Evolutionary conservation across 2,113 vertebrate genomes (phyloP).

Genomic region (Pterophyllum scalare): DNA sequence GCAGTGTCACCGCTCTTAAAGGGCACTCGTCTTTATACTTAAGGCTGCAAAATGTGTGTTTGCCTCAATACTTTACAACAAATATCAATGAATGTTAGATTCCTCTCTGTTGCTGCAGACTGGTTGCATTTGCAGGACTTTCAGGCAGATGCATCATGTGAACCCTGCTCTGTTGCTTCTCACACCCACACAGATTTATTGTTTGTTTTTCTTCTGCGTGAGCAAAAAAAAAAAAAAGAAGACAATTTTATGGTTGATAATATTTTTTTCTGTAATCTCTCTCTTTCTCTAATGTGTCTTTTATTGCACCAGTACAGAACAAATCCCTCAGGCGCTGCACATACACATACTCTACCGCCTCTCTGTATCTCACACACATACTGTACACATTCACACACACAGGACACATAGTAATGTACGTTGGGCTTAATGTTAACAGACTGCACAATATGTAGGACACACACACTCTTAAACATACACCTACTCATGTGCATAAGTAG

Average conservation of each 20-base stretch:
- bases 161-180: constrained; percentile 60
- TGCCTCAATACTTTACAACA: constrained; percentile 1
- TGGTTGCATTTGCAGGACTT: constrained; percentile 43
- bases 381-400: not conserved
- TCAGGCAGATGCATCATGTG: constrained; percentile 51
- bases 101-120: not conserved
- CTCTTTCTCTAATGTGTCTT: constrained; percentile 78
- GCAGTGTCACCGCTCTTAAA: constrained; percentile 4
- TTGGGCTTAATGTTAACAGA: constrained; percentile 48
- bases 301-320: constrained; percentile 77
- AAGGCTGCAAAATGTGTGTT: not conserved
- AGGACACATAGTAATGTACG: constrained; percentile 13
- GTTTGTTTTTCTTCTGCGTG: constrained; percentile 22
- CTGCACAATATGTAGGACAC: constrained; percentile 19
- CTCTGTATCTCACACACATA: not conserved
- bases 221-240: constrained; percentile 12
- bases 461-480: constrained; percentile 1
- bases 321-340: constrained; percentile 63
- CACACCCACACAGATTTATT: constrained; percentile 69
- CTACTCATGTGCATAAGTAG: not conserved
- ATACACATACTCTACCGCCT: constrained; percentile 8
- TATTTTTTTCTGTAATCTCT: constrained; percentile 69
- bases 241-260: constrained; percentile 67
- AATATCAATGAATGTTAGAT: constrained; percentile 28
- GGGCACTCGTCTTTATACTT: not conserved